Base-by-base conservation (phyloP, 2,113 vertebrate genomes). In the Thermophis baileyi region DNA sequence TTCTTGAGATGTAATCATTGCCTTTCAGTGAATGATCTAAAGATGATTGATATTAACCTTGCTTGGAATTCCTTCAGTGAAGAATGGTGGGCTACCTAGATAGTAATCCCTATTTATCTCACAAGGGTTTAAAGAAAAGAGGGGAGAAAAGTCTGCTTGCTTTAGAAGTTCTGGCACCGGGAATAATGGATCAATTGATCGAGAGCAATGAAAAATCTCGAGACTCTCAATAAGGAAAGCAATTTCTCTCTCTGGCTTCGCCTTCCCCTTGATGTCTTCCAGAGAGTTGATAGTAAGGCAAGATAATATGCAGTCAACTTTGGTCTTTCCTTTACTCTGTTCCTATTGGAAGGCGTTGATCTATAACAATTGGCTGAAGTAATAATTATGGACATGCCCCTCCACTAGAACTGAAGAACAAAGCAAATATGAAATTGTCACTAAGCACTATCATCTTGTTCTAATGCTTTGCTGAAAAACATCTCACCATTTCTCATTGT, bases 1-100 rank as follows among this genome's bases (percentile, higher is more conserved):
- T 55, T 49, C 44, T 27, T 89, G 47, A 46, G 49, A 46, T 46
- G 8, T 60, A n/a, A 3, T 69, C 49, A 0, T 81, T 50, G 35
- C 47, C 60, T 30, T 50, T 49, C 0, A 0, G 11, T 4, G 18
- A 10, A 6, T 57, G 85, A 35, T 30, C 35, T 0, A 0, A 35
- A 87, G 25, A 44, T 44, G 54, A 8, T 49, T 87, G 51, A 87
- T 50, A 50, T 51, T 44, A 35, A n/a, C 55, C 54, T 40, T 14
- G 8, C 74, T n/a, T 74, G 63, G 87, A 54, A 16, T 24, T 5
- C 16, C n/a, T 54, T 30, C 25, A 89, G 9, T 55, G 50, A 30
- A 24, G 30, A 47, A 35, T 35, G 2, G 30, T 54, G 85, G 53
- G 40, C 24, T 57, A 6, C 16, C 40, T 57, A 10, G 27, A 18